Evolutionary conservation across 1,140 invertebrate species (phyloP), one percentile per base, ranked within the genome.

Genomic region (Saccostrea cuccullata): DNA sequence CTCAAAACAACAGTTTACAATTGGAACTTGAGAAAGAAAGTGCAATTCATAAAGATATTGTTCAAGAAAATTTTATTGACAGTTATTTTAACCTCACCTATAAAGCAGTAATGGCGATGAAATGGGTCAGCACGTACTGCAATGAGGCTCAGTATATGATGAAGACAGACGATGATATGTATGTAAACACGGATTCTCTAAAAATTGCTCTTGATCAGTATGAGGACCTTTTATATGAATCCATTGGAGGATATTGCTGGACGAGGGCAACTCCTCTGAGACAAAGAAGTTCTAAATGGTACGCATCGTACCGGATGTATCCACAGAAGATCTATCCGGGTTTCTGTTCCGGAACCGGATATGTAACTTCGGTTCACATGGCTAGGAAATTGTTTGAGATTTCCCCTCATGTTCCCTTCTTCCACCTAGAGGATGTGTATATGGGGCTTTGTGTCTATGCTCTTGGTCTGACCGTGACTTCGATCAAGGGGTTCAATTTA

Each of bases 1-100:
- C 15, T 13, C 13, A 12, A 4, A 77, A 77, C 30, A 26, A 26
- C 11, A 77, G 70, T 77, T 17, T 84, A 55, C 82, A 84, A 56
- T 6, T 4, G 17, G 40, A 0, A 6, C 26, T 88, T 8, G 55
- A 83, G 40, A 64, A 40, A 30, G 98, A 98, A 94, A 96, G 96
- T 92, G 90, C 91, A 1, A 90, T 90, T 0, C 96, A 96, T 91
- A 94, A 95, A n/a, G 98, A 98, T 92, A 96, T 98, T 85, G 96
- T 98, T 55, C 97, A 98, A 95, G 97, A 97, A 36, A 96, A 96
- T 91, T 98, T 98, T 94, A 88, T 96, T 15, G 98, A 98, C 95
- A 96, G 96, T 56, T 98, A 98, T 92, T 96, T 96, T 89, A 98
- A 98, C 94, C 96, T 98, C 94, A 98, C 97, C 5, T 97, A 98